Percentiles rank a stretch among this genome's conserved stretches.
Evolutionary conservation across 2,113 vertebrate genomes (phyloP).

Genomic region (Holacanthus passer): DNA sequence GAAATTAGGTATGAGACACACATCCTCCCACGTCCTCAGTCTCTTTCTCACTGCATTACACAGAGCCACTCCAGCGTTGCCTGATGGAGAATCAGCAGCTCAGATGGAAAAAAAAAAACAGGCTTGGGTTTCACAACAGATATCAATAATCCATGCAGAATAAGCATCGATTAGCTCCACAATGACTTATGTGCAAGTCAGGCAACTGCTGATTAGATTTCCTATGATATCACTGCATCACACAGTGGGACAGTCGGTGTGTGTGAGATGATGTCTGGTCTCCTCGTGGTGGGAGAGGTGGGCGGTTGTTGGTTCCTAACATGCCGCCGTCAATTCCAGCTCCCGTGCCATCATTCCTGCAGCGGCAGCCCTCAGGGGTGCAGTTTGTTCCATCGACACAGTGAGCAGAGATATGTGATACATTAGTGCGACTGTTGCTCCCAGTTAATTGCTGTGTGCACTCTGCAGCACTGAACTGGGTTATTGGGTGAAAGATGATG

Average conservation of each 20-base stretch:
- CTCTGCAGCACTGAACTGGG: constrained; percentile 53
- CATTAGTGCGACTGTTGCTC: constrained; percentile 73
- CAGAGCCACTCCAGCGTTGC: constrained; percentile 8
- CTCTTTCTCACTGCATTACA: constrained; percentile 54
- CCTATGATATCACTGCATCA: constrained; percentile 54
- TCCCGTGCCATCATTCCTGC: constrained; percentile 61
- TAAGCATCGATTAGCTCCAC: constrained; percentile 66
- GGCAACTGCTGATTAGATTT: constrained; percentile 74
- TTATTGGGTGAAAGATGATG: constrained; percentile 69
- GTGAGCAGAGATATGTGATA: constrained; percentile 72
- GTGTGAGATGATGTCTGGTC: constrained; percentile 42
- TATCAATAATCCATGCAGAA: constrained; percentile 72
- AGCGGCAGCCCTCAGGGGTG: constrained; percentile 64
- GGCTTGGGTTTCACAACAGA: constrained; percentile 37
- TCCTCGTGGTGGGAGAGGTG: constrained; percentile 19
- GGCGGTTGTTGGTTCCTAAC: constrained; percentile 42
- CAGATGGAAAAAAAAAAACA: neutral
- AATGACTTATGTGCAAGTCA: constrained; percentile 59
- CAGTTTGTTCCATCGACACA: constrained; percentile 74
- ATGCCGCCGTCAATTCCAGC: constrained; percentile 57
- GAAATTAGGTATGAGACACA: constrained; percentile 49
- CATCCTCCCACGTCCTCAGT: constrained; percentile 38
- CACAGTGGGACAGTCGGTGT: constrained; percentile 43
- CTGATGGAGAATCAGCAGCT: constrained; percentile 45
- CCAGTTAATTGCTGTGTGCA: constrained; percentile 67